Evolutionary conservation across 2,113 vertebrate genomes (phyloP).

Genomic region (Oenanthe melanoleuca): DNA sequence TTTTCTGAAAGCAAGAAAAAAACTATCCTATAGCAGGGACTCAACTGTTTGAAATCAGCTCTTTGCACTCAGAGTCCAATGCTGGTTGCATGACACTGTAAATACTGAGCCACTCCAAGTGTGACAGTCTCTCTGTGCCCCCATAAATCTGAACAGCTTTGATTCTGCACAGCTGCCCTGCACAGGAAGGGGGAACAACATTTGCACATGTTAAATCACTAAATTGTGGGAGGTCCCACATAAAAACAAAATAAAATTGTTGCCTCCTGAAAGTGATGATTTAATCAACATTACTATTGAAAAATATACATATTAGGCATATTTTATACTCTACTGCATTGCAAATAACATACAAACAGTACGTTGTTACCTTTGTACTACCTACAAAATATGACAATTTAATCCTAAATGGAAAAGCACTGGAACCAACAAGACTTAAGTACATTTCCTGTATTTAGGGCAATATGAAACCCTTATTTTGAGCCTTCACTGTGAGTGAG

Average conservation of each 20-base stretch:
- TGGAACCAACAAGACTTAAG: background rate
- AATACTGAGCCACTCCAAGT: background rate
- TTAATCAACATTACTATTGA: background rate
- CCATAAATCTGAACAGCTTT: background rate
- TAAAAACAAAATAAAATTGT: background rate
- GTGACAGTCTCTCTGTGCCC: background rate
- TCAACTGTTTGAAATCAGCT: background rate
- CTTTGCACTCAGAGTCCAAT: background rate
- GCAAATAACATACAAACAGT: background rate
- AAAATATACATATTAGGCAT: background rate
- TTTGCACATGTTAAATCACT: background rate
- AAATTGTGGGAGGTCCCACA: background rate
- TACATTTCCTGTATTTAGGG: background rate
- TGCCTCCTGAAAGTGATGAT: background rate
- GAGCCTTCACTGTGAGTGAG: background rate
- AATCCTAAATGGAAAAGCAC: background rate
- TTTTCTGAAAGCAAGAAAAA: background rate
- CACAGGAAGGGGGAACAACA: background rate
- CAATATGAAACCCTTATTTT: background rate
- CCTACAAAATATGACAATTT: background rate
- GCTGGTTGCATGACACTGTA: background rate
- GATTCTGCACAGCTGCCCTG: background rate
- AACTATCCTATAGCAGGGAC: background rate
- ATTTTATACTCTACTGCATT: background rate
- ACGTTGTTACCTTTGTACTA: background rate